Evolutionary conservation across 2,797 vertebrate species (phyloP).

Genomic region (Schizothorax lantsangensis): DNA sequence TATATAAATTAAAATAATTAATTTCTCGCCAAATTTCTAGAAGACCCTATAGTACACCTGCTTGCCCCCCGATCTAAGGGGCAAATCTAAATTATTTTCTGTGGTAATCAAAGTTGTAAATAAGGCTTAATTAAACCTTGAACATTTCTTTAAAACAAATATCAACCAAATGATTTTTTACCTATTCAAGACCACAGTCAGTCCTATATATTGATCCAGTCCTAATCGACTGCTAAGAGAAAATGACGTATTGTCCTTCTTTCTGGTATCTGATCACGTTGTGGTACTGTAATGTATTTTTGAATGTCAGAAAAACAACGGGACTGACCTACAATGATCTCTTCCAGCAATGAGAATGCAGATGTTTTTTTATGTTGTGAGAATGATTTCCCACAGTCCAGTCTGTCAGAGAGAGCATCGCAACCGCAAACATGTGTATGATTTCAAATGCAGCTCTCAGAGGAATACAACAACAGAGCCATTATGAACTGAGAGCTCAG

Average conservation of each 20-base stretch:
- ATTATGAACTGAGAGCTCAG: constrained; percentile 30
- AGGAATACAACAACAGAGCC: constrained; percentile 34
- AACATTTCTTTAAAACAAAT: background rate
- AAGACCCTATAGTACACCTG: background rate
- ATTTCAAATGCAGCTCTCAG: constrained; percentile 20
- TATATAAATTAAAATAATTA: background rate
- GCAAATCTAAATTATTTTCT: background rate
- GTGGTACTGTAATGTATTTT: background rate
- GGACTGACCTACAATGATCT: background rate
- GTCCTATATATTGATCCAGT: background rate
- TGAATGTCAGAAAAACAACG: constrained; percentile 1
- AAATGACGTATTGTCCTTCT: background rate
- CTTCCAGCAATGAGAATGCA: background rate
- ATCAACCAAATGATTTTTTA: constrained; percentile 5
- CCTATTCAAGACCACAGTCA: background rate
- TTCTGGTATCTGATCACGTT: background rate
- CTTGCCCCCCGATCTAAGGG: background rate
- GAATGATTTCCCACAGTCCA: constrained; percentile 70
- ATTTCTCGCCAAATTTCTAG: background rate
- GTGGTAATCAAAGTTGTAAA: background rate
- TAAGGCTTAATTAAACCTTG: background rate
- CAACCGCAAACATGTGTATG: background rate
- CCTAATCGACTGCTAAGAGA: background rate
- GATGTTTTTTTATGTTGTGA: constrained; percentile 10
- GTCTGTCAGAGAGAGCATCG: constrained; percentile 68